Evolutionary conservation across 1,140 invertebrate genomes (phyloP).

Genomic region (Platyscapa corneri): DNA sequence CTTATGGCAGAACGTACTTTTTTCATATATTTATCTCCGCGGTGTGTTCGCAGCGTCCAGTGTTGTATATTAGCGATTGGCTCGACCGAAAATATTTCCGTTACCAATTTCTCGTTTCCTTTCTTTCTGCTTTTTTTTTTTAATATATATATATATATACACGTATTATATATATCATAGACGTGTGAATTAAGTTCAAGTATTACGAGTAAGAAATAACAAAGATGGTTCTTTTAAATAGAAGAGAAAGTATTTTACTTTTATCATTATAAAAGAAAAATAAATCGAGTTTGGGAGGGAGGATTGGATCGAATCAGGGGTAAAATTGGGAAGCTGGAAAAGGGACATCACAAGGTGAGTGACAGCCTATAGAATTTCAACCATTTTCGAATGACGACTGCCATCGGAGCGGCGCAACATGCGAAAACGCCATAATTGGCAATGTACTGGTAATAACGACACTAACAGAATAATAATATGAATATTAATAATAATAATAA

Average conservation of each 20-base stretch:
- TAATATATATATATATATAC: not conserved
- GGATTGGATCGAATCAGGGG: slow-evolving; percentile 24
- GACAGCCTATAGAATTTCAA: slow-evolving; percentile 16
- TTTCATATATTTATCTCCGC: not conserved
- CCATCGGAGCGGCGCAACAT: slow-evolving; percentile 49
- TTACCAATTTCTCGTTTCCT: not conserved
- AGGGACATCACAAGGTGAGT: slow-evolving; percentile 24
- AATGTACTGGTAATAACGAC: slow-evolving; percentile 65
- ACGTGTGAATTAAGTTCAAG: not conserved
- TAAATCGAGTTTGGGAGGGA: slow-evolving; percentile 3
- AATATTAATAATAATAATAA: slow-evolving; percentile 58
- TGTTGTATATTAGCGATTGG: not conserved
- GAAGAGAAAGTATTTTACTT: slow-evolving; percentile 28
- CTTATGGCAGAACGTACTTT: slow-evolving; percentile 24
- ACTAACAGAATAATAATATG: slow-evolving; percentile 53
- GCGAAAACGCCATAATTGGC: slow-evolving; percentile 44
- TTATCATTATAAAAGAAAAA: slow-evolving; percentile 19
- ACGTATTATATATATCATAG: not conserved
- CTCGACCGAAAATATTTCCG: not conserved
- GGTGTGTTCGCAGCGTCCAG: not conserved
- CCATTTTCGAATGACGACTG: slow-evolving; percentile 7
- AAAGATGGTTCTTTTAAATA: slow-evolving; percentile 14
- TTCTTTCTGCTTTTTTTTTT: not conserved
- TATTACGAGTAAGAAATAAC: not conserved
- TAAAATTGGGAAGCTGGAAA: slow-evolving; percentile 16